Conservation (phyloP, 2,113 vertebrate genomes). For the Aleadryas rufinucha region DNA sequence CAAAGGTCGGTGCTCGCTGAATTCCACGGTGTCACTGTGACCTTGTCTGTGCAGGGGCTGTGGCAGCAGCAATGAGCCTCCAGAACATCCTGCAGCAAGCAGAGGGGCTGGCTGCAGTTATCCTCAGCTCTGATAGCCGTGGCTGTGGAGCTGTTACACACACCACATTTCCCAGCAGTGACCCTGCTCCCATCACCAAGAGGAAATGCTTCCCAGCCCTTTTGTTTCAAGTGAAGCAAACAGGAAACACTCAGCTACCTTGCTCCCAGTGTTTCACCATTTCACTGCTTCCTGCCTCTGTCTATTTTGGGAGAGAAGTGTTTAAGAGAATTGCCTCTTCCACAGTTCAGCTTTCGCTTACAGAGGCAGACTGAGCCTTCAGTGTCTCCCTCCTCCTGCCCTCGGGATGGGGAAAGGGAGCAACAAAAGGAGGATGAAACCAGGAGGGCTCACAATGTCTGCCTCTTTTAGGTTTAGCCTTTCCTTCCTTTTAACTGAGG, state of each 20-base stretch:
- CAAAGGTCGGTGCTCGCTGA: neutral
- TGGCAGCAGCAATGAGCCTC: neutral
- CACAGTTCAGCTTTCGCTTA: neutral
- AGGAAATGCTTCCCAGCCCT: constrained; percentile 10
- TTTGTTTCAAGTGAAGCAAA: neutral
- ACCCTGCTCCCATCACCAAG: neutral
- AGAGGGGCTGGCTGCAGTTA: neutral
- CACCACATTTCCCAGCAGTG: neutral
- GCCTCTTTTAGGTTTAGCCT: neutral
- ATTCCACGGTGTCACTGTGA: neutral
- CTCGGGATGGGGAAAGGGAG: neutral
- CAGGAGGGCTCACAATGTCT: neutral
- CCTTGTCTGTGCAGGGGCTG: neutral
- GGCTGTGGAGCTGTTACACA: neutral
- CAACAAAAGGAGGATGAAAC: neutral
- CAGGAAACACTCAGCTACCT: neutral
- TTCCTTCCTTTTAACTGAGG: neutral
- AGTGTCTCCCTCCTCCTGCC: neutral
- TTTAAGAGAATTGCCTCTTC: neutral
- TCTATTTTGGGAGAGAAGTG: neutral
- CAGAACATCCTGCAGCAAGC: neutral
- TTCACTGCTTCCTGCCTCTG: neutral
- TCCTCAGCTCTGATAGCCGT: neutral
- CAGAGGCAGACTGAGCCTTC: neutral
- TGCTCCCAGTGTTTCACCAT: neutral